These are phyloP conservation scores for Mesembrinibis cayennensis DNA, from an alignment of 2,113 vertebrate genomes.

Conservation along the genomic window DNA sequence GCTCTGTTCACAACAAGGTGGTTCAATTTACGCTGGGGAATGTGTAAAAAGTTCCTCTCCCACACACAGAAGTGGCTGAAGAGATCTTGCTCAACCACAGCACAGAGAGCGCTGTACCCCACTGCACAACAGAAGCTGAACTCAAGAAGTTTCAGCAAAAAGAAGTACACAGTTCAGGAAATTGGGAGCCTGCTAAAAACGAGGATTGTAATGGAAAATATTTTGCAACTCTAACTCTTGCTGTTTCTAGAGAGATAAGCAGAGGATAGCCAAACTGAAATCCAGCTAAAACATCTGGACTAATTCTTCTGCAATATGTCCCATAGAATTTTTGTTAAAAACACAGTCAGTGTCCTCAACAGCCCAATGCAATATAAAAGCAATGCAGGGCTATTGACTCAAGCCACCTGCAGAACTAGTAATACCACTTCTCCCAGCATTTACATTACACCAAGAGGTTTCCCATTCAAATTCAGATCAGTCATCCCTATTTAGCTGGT, in stretches of 20 bases:
- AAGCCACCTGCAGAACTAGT: background rate
- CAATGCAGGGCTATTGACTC: background rate
- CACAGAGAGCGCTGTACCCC: background rate
- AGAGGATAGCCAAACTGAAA: conserved; percentile 9
- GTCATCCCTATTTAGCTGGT: background rate
- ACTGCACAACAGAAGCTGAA: background rate
- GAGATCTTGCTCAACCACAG: background rate
- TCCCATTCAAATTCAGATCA: background rate
- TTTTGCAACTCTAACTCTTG: conserved; percentile 31
- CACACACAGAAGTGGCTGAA: background rate
- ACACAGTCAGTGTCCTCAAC: background rate
- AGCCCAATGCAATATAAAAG: background rate
- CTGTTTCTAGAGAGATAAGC: conserved; percentile 60
- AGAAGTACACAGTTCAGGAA: background rate
- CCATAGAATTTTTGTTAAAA: background rate
- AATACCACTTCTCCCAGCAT: background rate
- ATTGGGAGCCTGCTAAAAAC: conserved; percentile 1
- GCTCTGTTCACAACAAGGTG: background rate
- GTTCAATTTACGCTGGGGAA: background rate
- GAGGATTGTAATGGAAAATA: conserved; percentile 46
- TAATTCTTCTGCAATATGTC: background rate
- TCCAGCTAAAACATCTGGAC: conserved; percentile 13
- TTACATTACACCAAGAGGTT: background rate
- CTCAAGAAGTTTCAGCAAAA: background rate
- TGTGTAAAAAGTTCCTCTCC: background rate